These are phyloP conservation scores for Panulirus ornatus DNA, from an alignment of 1,140 invertebrate genomes.

Conservation along the genomic window DNA sequence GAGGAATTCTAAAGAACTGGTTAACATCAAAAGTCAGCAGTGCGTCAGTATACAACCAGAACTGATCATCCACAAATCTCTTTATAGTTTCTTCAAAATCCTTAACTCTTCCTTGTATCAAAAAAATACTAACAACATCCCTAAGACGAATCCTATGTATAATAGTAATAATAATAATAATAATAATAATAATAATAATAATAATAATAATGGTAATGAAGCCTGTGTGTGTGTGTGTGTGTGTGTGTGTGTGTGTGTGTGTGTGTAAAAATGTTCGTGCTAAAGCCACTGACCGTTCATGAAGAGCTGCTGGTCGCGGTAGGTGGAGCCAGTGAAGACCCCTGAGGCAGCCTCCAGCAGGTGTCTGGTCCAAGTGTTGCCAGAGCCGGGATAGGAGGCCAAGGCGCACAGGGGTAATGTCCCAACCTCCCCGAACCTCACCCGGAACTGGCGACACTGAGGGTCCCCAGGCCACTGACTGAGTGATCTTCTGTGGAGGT, in stretches of 20 bases:
- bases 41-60: no score
- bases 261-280: no score
- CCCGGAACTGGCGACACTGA: neutral
- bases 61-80: no score
- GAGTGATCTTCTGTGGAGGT: neutral
- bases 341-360: constrained; percentile 77
- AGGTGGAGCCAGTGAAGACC: constrained; percentile 77
- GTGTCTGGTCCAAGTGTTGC: constrained; percentile 77
- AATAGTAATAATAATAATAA: neutral
- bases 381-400: constrained; percentile 77
- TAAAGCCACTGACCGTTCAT: constrained; percentile 22
- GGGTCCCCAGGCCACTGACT: neutral
- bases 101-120: no score
- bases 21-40: no score
- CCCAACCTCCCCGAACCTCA: neutral
- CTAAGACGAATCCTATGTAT: no score
- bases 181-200: no score
- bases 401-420: constrained; percentile 74
- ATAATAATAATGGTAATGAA: no score
- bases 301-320: constrained; percentile 75
- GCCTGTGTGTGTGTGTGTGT: neutral
- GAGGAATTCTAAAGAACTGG: no score
- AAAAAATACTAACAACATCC: no score
- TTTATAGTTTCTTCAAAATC: no score
- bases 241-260: no score